Evolutionary conservation across 2,888 invertebrate genomes (phyloP), one percentile per base, ranked within the genome.

Genomic region (Nasonovia ribisnigri): DNA sequence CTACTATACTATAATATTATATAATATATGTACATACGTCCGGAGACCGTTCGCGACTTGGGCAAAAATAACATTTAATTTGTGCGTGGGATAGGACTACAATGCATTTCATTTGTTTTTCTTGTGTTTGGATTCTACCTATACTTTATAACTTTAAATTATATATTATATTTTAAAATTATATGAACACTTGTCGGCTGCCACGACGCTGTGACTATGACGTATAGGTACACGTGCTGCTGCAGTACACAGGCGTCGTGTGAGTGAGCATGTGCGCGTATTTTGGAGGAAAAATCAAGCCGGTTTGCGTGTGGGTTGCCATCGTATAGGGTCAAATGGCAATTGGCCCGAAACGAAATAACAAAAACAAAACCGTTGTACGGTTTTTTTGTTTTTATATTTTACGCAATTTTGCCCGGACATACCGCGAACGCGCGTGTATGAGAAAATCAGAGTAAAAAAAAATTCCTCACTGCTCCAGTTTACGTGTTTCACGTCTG

Each of bases 391-490:
- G 20, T 51, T 48, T 90, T 77, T 54, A 43, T 91, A n/a, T 36
- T 86, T 86, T 86, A 84, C 91, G 57, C 57, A 57, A 91, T 91
- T 57, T 89, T 91, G 91, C 13, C 16, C 36, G 91, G 86, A 86
- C 84, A 57, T 46, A 91, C 57, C 57, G 5, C 57, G 16, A 24
- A 20, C 20, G 48, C 90, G 77, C 51, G 84, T 54, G 46, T 86
- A 57, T 43, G 84, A 86, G 67, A 90, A 91, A 43, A 57, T 84
- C 84, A 24, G 11, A 11, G 42, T 51, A 77, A 77, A 77, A 77
- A 77, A 54, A 91, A 91, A 54, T 26, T 57, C 89, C 89, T 43
- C 54, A 57, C 29, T 89, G 89, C 89, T 89, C 89, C 60, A 89
- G 60, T 60, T 89, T 60, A 46, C 60, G 60, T 60, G 89, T 89